Evolutionary conservation across 2,113 vertebrate species (phyloP).

Genomic region (Cavia aperea): DNA sequence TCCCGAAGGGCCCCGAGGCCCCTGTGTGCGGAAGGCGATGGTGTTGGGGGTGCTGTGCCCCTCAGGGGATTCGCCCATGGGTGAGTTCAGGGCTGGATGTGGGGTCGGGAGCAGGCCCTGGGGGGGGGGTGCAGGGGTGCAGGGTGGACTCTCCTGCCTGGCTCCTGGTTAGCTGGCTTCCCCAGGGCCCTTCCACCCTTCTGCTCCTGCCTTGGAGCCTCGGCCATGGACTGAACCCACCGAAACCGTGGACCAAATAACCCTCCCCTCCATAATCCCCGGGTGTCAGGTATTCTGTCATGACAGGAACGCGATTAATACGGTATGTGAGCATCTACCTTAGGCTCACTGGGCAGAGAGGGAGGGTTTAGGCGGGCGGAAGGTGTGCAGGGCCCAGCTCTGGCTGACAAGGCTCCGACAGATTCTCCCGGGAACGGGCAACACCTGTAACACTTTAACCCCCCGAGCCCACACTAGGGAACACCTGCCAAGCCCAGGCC

Average conservation of each 20-base stretch:
- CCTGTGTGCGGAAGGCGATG: background rate
- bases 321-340: background rate
- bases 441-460: background rate
- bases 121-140: background rate
- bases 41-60: too few species aligned
- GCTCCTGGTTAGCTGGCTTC: background rate
- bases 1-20: too few species aligned
- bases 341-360: background rate
- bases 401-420: background rate
- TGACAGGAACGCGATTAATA: background rate
- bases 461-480: background rate
- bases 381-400: background rate
- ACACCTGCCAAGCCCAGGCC: background rate
- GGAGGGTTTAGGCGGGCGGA: background rate
- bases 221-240: background rate
- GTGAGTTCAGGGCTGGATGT: background rate
- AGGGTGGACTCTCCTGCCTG: background rate
- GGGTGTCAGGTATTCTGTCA: background rate
- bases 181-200: background rate
- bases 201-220: background rate
- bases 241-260: too few species aligned
- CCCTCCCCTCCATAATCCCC: background rate
- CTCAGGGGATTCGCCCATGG: background rate
- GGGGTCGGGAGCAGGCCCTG: background rate
- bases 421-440: background rate